These are phyloP conservation scores for Diadumene lineata DNA, from an alignment of 92 coral and sea anemone genomes.

Conservation along the genomic window DNA sequence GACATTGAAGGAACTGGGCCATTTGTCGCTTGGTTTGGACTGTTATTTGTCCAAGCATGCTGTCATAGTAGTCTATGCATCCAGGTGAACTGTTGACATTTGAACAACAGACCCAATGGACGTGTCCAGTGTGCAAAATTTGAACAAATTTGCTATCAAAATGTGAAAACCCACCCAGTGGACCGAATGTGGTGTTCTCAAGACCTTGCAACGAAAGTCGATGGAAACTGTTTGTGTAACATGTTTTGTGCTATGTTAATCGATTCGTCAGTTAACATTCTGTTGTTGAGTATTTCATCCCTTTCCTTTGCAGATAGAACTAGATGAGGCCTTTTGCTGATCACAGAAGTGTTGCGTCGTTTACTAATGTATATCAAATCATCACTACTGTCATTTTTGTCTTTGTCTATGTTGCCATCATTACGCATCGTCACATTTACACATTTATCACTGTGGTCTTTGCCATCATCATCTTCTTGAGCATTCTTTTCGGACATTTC, in stretches of 20 bases:
- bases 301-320: constrained; percentile 1
- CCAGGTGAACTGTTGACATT: constrained; percentile 16
- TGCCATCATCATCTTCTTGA: no score
- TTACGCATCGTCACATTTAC: no score
- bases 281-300: neutral
- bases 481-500: neutral
- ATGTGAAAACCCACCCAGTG: constrained; percentile 27
- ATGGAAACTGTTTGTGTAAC: constrained; percentile 18
- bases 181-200: constrained; percentile 29
- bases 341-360: no score
- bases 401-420: neutral
- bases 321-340: neutral
- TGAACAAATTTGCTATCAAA: constrained; percentile 49
- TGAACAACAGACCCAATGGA: constrained; percentile 55
- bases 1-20: constrained; percentile 28
- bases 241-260: constrained; percentile 37
- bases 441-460: no score
- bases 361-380: neutral
- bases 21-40: constrained; percentile 31
- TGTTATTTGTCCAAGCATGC: constrained; percentile 22
- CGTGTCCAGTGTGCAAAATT: constrained; percentile 43
- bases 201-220: constrained; percentile 31
- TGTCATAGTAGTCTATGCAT: constrained; percentile 40
- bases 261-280: constrained; percentile 22
- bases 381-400: neutral